Evolutionary conservation across 2,113 vertebrate species (phyloP).

Genomic region (Harpagus bidentatus): DNA sequence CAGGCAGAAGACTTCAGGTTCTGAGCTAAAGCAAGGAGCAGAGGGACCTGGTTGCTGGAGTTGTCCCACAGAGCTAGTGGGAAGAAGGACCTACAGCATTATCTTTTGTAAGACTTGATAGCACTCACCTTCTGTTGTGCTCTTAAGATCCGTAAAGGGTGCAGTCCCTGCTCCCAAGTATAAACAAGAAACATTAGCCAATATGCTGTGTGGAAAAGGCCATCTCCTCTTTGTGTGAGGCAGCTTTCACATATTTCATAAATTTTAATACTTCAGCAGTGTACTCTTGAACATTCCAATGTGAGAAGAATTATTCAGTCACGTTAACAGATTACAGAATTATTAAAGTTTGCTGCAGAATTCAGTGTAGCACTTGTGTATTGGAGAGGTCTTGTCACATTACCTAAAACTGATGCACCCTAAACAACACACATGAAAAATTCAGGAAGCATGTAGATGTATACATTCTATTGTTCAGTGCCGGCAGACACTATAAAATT

Average conservation of each 20-base stretch:
- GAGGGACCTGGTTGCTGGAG: neutral
- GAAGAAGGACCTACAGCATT: neutral
- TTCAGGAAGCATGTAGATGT: neutral
- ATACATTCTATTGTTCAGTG: neutral
- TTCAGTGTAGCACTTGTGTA: neutral
- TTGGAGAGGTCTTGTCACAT: neutral
- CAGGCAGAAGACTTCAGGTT: neutral
- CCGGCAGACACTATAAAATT: neutral
- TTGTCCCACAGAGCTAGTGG: neutral
- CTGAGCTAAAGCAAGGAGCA: neutral
- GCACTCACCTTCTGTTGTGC: neutral
- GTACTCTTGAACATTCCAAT: neutral
- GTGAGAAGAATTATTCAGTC: neutral
- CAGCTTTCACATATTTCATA: neutral
- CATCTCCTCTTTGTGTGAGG: neutral
- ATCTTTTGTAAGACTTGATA: neutral
- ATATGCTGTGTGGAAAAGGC: neutral
- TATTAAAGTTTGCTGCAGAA: neutral
- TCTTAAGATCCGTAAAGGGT: neutral
- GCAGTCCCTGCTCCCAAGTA: neutral
- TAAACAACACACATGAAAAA: neutral
- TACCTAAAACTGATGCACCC: neutral
- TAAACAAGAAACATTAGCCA: neutral
- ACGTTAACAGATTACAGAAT: neutral
- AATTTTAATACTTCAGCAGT: neutral